A percentile compares a stretch with the other conserved stretches of the same genome.
Conservation (phyloP, 2,888 invertebrate species). For the Lottia scabra region DNA sequence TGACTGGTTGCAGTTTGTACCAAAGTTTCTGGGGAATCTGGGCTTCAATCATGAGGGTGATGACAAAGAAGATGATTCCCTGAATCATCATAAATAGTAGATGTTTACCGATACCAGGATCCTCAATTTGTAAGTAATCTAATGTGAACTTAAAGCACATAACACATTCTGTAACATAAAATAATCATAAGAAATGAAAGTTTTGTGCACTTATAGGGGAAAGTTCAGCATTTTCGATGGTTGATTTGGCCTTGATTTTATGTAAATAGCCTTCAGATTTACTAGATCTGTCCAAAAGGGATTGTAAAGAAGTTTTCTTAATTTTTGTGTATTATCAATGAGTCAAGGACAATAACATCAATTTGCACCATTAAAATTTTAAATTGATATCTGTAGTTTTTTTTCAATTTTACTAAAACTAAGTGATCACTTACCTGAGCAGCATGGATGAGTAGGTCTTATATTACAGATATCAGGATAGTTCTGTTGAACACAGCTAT, state of each 20-base stretch:
- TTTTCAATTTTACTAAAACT: no score
- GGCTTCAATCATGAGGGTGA: slow-evolving; percentile 77
- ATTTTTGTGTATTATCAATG: no score
- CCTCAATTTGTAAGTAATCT: slow-evolving; percentile 76
- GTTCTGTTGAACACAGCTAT: slow-evolving; percentile 45
- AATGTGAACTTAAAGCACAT: slow-evolving; percentile 63
- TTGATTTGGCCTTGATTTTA: no score
- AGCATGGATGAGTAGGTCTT: slow-evolving; percentile 26
- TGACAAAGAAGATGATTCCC: slow-evolving; percentile 74
- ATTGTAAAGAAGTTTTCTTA: no score
- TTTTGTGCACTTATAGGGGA: no score
- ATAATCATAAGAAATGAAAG: slow-evolving; percentile 2
- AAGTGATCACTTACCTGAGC: slow-evolving; percentile 27
- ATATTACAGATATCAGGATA: slow-evolving; percentile 23
- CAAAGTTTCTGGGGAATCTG: slow-evolving; percentile 26
- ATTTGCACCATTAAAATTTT: no score
- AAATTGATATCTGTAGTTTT: no score
- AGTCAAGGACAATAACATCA: no score
- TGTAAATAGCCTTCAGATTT: no score
- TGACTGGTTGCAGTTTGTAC: slow-evolving; percentile 18
- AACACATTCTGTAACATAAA: slow-evolving; percentile 10
- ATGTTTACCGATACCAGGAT: slow-evolving; percentile 80
- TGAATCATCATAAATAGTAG: slow-evolving; percentile 74
- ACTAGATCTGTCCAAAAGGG: no score
- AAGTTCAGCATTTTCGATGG: no score